Evolutionary conservation across 2,113 vertebrate species (phyloP).

Genomic region (Tachysurus vachellii): DNA sequence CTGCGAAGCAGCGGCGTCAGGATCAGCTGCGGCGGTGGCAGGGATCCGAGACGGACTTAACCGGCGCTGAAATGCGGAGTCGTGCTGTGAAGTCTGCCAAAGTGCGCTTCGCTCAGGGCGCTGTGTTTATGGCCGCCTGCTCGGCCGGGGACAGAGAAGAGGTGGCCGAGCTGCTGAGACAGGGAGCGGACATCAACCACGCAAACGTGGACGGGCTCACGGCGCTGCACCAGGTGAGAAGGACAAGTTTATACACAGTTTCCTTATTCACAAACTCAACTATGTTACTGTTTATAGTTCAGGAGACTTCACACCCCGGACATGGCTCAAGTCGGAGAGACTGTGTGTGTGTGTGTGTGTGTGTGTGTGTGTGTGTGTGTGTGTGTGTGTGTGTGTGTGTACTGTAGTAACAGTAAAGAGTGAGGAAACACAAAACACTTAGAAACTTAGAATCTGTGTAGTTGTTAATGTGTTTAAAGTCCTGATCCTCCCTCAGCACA

Average conservation of each 20-base stretch:
- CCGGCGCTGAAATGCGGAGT: conserved; percentile 60
- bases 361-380: neutral
- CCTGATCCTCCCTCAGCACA: conserved; percentile 19
- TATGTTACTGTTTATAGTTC: neutral
- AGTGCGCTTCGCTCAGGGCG: conserved; percentile 80
- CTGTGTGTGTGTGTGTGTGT: neutral
- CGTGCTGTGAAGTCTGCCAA: conserved; percentile 55
- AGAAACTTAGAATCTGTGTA: too few relatives aligned
- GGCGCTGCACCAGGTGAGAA: conserved; percentile 77
- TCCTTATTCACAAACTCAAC: neutral
- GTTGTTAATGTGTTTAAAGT: neutral
- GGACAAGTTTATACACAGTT: neutral
- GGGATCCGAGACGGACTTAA: conserved; percentile 76
- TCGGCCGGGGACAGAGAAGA: conserved; percentile 82
- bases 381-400: neutral
- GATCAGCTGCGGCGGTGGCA: conserved; percentile 80
- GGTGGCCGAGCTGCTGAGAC: conserved; percentile 75
- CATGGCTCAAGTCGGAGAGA: neutral
- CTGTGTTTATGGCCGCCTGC: conserved; percentile 84
- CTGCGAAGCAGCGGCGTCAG: conserved; percentile 78
- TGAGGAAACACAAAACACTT: conserved; percentile 3
- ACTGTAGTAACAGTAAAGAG: neutral
- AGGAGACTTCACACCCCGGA: neutral
- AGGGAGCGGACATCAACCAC: conserved; percentile 82
- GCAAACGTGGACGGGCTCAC: conserved; percentile 82